A percentile compares a stretch with the other conserved stretches of the same genome.
Evolutionary conservation across 1,140 invertebrate species (phyloP).

Genomic region (Eubasilissa regina): DNA sequence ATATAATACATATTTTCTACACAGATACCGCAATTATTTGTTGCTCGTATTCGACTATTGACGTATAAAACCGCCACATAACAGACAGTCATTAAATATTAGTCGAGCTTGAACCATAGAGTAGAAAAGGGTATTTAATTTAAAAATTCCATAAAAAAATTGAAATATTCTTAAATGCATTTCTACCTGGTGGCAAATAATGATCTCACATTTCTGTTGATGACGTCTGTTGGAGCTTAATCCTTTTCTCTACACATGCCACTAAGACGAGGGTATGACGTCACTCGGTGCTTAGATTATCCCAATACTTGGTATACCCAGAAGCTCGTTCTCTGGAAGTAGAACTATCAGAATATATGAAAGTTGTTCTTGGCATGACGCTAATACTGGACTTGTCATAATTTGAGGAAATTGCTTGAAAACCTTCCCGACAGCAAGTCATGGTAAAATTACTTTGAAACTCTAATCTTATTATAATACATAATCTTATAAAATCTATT

Average conservation of each 20-base stretch:
- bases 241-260: slow-evolving; percentile 2
- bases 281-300: slow-evolving; percentile 25
- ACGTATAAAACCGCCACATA: no score
- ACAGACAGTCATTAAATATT: neutral
- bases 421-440: neutral
- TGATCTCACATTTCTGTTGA: neutral
- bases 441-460: no score
- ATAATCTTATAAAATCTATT: no score
- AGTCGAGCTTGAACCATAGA: neutral
- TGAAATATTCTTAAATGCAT: neutral
- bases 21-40: no score
- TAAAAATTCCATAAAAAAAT: neutral
- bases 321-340: neutral
- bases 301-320: neutral
- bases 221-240: neutral
- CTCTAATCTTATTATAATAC: no score
- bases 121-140: no score
- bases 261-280: slow-evolving; percentile 33
- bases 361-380: slow-evolving; percentile 6
- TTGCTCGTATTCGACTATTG: no score
- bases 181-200: neutral
- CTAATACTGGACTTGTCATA: neutral
- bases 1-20: no score
- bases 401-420: slow-evolving; percentile 9
- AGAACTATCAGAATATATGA: slow-evolving; percentile 18